Evolutionary conservation across 2,888 invertebrate species (phyloP).

Genomic region (Protula sp.): DNA sequence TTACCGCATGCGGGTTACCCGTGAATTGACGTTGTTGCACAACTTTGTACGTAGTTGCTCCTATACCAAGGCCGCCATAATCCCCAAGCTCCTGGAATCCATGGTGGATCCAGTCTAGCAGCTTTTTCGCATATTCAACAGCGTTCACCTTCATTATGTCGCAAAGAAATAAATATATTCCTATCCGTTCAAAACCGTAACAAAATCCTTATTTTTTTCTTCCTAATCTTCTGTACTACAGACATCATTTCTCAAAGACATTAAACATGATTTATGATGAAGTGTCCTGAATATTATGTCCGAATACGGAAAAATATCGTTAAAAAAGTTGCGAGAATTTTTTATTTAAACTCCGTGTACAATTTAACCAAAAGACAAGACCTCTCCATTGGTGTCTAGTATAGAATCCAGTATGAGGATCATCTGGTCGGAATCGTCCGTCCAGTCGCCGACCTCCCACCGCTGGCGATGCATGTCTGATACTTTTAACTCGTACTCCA

Average conservation of each 20-base stretch:
- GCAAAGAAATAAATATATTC: no score
- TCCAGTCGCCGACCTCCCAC: constrained; percentile 53
- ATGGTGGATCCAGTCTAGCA: constrained; percentile 39
- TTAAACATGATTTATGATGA: no score
- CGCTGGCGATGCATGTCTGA: constrained; percentile 43
- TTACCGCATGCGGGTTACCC: constrained; percentile 37
- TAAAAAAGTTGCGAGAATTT: no score
- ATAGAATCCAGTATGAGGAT: constrained; percentile 52
- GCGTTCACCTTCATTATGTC: constrained; percentile 41
- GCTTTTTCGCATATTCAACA: constrained; percentile 35
- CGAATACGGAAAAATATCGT: no score
- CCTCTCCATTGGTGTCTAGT: no score
- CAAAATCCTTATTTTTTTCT: no score
- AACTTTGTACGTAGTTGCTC: constrained; percentile 34
- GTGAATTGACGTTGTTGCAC: constrained; percentile 38
- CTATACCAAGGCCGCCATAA: constrained; percentile 36
- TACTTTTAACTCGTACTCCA: constrained; percentile 40
- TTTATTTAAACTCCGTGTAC: no score
- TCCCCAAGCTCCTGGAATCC: constrained; percentile 45
- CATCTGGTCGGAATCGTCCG: constrained; percentile 54
- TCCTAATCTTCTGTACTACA: no score
- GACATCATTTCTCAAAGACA: no score
- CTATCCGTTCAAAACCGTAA: no score
- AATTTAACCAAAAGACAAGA: no score
- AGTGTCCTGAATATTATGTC: no score